These are phyloP conservation scores for Mesitornis unicolor DNA, from an alignment of 2,113 vertebrate genomes.

Conservation along the genomic window DNA sequence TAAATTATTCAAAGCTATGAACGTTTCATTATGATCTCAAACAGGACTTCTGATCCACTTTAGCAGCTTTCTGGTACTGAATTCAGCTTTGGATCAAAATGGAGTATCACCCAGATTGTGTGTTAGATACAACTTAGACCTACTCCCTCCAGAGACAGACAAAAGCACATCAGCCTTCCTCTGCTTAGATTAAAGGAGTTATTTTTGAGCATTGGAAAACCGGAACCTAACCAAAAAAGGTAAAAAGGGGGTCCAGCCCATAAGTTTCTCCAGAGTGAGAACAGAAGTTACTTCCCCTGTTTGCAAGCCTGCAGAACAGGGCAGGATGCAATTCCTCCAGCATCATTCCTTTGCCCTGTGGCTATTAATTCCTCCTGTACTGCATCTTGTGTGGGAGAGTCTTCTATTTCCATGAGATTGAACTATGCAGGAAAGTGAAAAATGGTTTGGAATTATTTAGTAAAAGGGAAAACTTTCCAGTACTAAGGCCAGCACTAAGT, in stretches of 20 bases:
- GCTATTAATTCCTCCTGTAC: neutral
- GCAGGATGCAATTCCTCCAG: neutral
- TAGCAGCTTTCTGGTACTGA: neutral
- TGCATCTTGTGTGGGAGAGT: neutral
- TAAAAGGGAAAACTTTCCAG: neutral
- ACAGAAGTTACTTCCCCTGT: neutral
- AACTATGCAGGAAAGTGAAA: neutral
- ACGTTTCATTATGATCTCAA: neutral
- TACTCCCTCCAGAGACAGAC: neutral
- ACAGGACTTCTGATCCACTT: neutral
- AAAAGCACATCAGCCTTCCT: neutral
- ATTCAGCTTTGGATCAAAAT: neutral
- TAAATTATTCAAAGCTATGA: neutral
- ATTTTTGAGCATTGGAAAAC: neutral
- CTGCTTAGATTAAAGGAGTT: neutral
- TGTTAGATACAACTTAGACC: neutral
- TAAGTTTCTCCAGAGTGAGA: neutral
- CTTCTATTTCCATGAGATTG: neutral
- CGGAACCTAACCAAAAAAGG: neutral
- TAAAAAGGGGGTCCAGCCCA: neutral
- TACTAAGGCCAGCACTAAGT: neutral
- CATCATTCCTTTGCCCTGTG: neutral
- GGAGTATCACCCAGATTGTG: neutral
- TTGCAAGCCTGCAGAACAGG: neutral
- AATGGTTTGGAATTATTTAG: neutral